A percentile compares a stretch with the other conserved stretches of the same genome.
Evolutionary conservation across 2,888 invertebrate genomes (phyloP).

Genomic region (Liopterus haemorrhoidalis): DNA sequence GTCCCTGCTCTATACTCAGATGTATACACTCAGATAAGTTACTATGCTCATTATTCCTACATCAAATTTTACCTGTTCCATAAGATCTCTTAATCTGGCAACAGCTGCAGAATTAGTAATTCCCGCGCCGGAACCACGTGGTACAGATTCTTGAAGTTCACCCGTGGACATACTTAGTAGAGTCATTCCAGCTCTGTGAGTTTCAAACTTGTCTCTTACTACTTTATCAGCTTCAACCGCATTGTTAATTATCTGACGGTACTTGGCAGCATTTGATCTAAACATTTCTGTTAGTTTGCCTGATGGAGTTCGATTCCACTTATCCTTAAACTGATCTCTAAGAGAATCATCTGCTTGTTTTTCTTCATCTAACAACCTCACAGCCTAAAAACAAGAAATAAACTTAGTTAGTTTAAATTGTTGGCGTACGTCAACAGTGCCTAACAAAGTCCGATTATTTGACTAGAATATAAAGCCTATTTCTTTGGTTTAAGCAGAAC

Average conservation of each 20-base stretch:
- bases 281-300: constrained; percentile 84
- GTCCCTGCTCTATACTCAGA: too few relatives aligned
- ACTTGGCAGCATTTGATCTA: constrained; percentile 82
- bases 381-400: constrained; percentile 50
- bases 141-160: constrained; percentile 65
- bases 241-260: constrained; percentile 86
- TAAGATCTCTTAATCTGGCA: constrained; percentile 62
- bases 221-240: constrained; percentile 76
- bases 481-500: too few relatives aligned
- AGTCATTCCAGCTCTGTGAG: constrained; percentile 71
- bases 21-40: too few relatives aligned
- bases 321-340: constrained; percentile 82
- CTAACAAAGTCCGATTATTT: too few relatives aligned
- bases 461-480: too few relatives aligned
- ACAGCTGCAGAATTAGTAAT: constrained; percentile 57
- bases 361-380: constrained; percentile 84
- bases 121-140: constrained; percentile 54
- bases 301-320: constrained; percentile 88
- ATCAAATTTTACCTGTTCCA: constrained; percentile 69
- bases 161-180: constrained; percentile 70
- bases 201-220: constrained; percentile 80
- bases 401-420: background rate
- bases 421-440: background rate
- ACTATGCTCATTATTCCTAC: background rate
- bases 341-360: constrained; percentile 83